These are phyloP conservation scores for Petrocephalus sullivani DNA, from an alignment of 2,797 vertebrate genomes.

Conservation along the genomic window DNA sequence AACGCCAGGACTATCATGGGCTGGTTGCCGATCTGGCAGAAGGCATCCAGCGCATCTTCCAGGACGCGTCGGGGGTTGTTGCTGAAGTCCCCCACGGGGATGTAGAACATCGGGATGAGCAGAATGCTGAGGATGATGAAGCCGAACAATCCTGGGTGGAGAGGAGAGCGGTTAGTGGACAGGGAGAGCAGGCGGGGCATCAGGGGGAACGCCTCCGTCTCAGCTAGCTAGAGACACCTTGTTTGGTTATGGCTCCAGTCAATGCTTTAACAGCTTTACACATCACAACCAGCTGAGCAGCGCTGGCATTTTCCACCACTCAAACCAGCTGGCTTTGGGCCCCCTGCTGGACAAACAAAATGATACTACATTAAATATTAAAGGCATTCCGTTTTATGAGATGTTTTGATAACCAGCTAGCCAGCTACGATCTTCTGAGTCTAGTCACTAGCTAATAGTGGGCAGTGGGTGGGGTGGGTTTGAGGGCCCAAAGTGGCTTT, in stretches of 20 bases:
- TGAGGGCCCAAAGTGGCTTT: background rate
- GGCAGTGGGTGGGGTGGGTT: background rate
- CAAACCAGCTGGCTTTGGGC: background rate
- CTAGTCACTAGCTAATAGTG: background rate
- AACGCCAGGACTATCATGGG: slow-evolving; percentile 79
- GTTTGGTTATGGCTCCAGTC: background rate
- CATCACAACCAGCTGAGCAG: background rate
- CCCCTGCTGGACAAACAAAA: background rate
- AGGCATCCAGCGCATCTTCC: slow-evolving; percentile 81
- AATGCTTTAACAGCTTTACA: background rate
- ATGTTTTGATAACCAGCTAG: background rate
- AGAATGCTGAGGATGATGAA: slow-evolving; percentile 78
- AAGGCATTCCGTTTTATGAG: background rate
- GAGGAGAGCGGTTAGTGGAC: background rate
- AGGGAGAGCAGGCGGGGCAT: background rate
- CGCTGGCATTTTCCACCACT: background rate
- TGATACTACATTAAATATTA: background rate
- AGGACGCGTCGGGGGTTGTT: slow-evolving; percentile 66
- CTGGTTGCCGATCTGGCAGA: slow-evolving; percentile 78
- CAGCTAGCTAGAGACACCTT: background rate
- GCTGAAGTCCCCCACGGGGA: slow-evolving; percentile 66
- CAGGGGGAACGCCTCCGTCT: background rate
- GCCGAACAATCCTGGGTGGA: slow-evolving; percentile 75
- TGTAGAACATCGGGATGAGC: slow-evolving; percentile 87
- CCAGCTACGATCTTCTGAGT: background rate